Evolutionary conservation across 2,113 vertebrate species (phyloP).

Genomic region (Gymnogyps californianus): DNA sequence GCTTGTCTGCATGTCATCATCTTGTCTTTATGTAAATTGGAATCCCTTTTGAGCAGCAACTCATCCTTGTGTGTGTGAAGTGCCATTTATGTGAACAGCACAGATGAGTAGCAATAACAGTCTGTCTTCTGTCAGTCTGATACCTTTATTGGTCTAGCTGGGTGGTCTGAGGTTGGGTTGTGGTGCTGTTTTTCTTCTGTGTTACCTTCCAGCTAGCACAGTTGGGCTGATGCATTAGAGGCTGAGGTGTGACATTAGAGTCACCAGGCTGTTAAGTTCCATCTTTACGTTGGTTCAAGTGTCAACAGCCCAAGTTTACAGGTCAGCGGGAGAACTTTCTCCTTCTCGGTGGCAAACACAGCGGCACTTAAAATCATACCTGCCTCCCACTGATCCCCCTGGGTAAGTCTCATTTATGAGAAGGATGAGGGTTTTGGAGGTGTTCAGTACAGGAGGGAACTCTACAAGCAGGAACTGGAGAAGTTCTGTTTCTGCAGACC

Average conservation of each 20-base stretch:
- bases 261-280: background rate
- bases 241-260: background rate
- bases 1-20: background rate
- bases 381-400: background rate
- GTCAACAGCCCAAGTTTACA: background rate
- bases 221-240: background rate
- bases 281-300: background rate
- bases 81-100: background rate
- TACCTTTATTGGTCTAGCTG: background rate
- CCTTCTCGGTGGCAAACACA: background rate
- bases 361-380: background rate
- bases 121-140: background rate
- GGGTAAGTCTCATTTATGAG: background rate
- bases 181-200: background rate
- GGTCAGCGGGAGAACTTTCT: background rate
- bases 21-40: conserved; percentile 43
- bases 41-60: conserved; percentile 20
- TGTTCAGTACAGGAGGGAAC: background rate
- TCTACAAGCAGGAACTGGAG: background rate
- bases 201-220: background rate
- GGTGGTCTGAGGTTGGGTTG: background rate
- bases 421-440: background rate
- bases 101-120: background rate
- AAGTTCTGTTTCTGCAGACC: background rate
- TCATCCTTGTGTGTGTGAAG: conserved; percentile 1